These are phyloP conservation scores for Meloidogyne chitwoodi DNA, from an alignment of 1,140 invertebrate genomes.

Conservation along the genomic window DNA sequence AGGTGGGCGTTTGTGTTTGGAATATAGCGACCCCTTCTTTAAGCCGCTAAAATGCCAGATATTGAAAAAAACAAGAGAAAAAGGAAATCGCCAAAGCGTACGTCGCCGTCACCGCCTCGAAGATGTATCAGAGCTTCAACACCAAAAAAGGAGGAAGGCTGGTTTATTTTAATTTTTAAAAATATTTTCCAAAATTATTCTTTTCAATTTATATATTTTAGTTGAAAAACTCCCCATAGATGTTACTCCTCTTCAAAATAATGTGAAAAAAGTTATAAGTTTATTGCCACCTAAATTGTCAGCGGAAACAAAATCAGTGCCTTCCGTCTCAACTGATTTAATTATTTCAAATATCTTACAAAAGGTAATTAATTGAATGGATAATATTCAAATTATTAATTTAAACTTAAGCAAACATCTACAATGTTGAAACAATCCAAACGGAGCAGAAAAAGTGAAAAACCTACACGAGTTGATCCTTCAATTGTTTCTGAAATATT, in stretches of 20 bases:
- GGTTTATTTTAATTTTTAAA: not conserved
- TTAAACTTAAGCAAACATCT: not conserved
- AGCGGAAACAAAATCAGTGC: not conserved
- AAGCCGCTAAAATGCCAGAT: not conserved
- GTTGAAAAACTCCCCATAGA: not conserved
- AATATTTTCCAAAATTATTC: not conserved
- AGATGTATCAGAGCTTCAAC: not conserved
- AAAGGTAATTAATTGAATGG: not conserved
- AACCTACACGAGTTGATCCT: not conserved
- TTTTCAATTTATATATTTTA: too few species aligned
- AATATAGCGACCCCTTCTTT: not conserved
- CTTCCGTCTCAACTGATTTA: not conserved
- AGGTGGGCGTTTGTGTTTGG: not conserved
- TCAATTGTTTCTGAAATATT: not conserved
- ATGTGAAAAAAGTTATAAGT: not conserved
- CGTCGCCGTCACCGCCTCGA: not conserved
- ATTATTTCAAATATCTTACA: not conserved
- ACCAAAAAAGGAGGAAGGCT: not conserved
- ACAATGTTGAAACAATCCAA: not conserved
- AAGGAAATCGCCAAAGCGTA: not conserved
- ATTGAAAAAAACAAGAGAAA: not conserved
- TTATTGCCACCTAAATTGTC: not conserved
- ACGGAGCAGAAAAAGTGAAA: not conserved
- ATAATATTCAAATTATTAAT: not conserved
- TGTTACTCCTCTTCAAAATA: not conserved